Base-by-base conservation (phyloP, 2,113 vertebrate species). In the Nyctereutes procyonoides region DNA sequence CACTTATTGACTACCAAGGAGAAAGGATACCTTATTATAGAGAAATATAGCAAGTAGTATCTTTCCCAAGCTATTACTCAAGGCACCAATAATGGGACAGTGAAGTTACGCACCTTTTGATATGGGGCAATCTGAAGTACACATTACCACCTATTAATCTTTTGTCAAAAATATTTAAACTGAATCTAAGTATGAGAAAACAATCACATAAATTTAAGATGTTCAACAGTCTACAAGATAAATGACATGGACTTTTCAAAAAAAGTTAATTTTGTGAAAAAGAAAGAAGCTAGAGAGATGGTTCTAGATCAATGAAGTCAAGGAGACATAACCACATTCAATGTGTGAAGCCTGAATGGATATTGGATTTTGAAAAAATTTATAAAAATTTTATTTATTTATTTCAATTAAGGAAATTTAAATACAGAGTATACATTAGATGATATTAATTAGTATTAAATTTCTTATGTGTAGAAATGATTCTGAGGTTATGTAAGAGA, bases 191-290 rank as follows among this genome's bases (percentile, higher is more conserved):
- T 81, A 79, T 84, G 30, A 93, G 43, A 51, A 91, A 88, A 85
- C 12, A 55, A 43, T 94, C 32, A 62, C 5, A 58, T 26, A 96
- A 92, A 88, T n/a, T 55, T 86, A 97, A 65, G 92, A 62, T 58
- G 16, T 79, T 80, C 62, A 32, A 71, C 26, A 63, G 74, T 69
- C 43, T 81, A 32, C 11, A 73, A 95, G 97, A 74, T 58, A 89
- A 95, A 85, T 35, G 6, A 85, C 43, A 22, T 86, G 63, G 32
- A 63, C 12, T 88, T 91, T 81, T 38, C 60, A 51, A 53, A 79
- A 87, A 38, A 83, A 92, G 26, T 65, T 63, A 69, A 90, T 94
- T 24, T 80, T n/a, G n/a, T 71, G 58, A 90, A 94, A 93, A 67
- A 76, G 16, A 26, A 88, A 11, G 13, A 69, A 90, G 11, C 74